Percentiles rank a stretch among this genome's conserved stretches.
These are phyloP conservation scores for Parnassius smintheus DNA, from an alignment of 2,888 invertebrate genomes.

Conservation along the genomic window DNA sequence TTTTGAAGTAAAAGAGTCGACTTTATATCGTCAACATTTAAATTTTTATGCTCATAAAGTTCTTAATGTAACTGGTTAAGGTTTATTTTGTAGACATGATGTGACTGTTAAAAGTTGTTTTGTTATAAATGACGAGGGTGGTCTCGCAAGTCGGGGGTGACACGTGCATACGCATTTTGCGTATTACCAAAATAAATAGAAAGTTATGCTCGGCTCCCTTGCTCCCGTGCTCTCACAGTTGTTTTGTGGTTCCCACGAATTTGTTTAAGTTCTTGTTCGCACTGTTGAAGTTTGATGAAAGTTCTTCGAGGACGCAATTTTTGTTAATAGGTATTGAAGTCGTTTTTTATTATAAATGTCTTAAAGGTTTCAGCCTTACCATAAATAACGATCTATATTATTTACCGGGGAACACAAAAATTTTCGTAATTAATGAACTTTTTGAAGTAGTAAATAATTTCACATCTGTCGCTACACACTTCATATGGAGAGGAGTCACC, in stretches of 20 bases:
- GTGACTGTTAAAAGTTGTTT: slow-evolving; percentile 28
- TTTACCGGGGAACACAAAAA: too few species aligned
- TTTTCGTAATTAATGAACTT: too few species aligned
- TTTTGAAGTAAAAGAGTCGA: slow-evolving; percentile 67
- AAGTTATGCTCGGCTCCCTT: slow-evolving; percentile 47
- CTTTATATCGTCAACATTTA: slow-evolving; percentile 40
- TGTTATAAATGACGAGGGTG: slow-evolving; percentile 43
- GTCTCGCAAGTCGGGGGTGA: slow-evolving; percentile 48
- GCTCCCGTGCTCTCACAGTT: slow-evolving; percentile 39
- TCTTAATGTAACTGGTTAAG: slow-evolving; percentile 36
- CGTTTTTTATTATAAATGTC: too few species aligned
- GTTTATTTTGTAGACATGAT: slow-evolving; percentile 36
- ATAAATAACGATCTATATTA: too few species aligned
- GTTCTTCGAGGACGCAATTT: slow-evolving; percentile 5
- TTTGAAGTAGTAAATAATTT: too few species aligned
- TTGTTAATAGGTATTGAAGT: too few species aligned
- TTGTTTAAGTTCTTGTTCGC: slow-evolving; percentile 36
- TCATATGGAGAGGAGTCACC: too few species aligned
- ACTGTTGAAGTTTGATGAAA: slow-evolving; percentile 13
- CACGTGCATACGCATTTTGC: slow-evolving; percentile 70
- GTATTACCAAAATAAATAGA: slow-evolving; percentile 78
- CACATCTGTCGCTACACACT: too few species aligned
- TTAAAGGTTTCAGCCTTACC: too few species aligned
- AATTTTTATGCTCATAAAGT: slow-evolving; percentile 11
- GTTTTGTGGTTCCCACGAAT: slow-evolving; percentile 66